Conservation (phyloP, 2,797 vertebrate species). For the Gymnothorax reevesii region DNA sequence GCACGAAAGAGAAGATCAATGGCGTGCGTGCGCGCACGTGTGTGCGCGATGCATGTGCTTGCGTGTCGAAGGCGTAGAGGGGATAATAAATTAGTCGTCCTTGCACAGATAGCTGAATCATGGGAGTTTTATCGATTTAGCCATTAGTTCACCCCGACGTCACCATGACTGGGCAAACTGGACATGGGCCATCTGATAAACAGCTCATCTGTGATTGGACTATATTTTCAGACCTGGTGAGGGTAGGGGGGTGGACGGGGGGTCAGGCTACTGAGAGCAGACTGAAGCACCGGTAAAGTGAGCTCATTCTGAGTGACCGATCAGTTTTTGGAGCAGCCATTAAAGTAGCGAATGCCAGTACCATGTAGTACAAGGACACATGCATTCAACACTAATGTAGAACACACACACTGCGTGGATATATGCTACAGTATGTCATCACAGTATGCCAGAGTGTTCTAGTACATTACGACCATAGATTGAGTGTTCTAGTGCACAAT, state of each 20-base stretch:
- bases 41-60: background rate
- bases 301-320: no score
- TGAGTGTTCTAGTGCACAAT: background rate
- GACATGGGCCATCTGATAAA: background rate
- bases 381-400: background rate
- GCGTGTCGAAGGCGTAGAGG: background rate
- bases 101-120: background rate
- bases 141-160: background rate
- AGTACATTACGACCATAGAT: background rate
- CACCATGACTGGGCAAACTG: background rate
- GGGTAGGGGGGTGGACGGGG: background rate
- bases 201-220: background rate
- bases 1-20: background rate
- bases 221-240: background rate
- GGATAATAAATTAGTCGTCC: background rate
- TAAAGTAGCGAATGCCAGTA: no score
- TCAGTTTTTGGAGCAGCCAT: no score
- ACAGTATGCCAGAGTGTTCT: background rate
- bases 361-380: background rate
- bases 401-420: background rate
- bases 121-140: conserved; percentile 4
- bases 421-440: no score
- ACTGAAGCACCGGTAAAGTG: no score
- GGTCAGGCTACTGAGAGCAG: background rate
- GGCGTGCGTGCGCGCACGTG: background rate